A percentile compares a stretch with the other conserved stretches of the same genome.
These are phyloP conservation scores for Azorinus chamasolen DNA, from an alignment of 2,888 invertebrate species.

Conservation along the genomic window DNA sequence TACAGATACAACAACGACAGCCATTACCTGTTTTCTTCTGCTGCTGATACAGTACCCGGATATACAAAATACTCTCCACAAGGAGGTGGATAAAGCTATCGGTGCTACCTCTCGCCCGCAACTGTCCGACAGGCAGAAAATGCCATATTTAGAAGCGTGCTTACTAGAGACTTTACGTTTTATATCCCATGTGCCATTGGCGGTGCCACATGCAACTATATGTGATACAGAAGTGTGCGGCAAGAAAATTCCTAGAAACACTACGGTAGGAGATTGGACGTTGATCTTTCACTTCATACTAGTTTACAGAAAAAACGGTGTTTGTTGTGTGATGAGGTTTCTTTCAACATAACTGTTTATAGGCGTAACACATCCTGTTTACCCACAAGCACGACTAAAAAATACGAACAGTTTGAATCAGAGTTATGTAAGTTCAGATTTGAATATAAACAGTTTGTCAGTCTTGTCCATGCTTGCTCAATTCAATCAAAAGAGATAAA, in stretches of 20 bases:
- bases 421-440: no score
- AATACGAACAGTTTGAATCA: no score
- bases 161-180: conserved; percentile 65
- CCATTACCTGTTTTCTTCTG: conserved; percentile 77
- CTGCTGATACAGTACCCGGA: conserved; percentile 73
- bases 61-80: conserved; percentile 73
- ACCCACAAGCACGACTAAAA: no score
- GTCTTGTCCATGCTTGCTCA: no score
- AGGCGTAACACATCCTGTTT: no score
- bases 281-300: no score
- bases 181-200: conserved; percentile 77
- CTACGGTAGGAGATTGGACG: conserved; percentile 74
- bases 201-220: conserved; percentile 76
- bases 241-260: conserved; percentile 68
- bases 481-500: no score
- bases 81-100: conserved; percentile 69
- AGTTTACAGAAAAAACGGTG: no score
- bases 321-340: no score
- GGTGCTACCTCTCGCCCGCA: conserved; percentile 54
- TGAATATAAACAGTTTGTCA: no score
- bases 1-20: conserved; percentile 81
- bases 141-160: conserved; percentile 64
- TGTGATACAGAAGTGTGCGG: conserved; percentile 71
- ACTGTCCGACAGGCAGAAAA: conserved; percentile 60
- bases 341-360: no score